Evolutionary conservation across 1,140 invertebrate genomes (phyloP), one percentile per base, ranked within the genome.

Genomic region (Drosophila repleta): DNA sequence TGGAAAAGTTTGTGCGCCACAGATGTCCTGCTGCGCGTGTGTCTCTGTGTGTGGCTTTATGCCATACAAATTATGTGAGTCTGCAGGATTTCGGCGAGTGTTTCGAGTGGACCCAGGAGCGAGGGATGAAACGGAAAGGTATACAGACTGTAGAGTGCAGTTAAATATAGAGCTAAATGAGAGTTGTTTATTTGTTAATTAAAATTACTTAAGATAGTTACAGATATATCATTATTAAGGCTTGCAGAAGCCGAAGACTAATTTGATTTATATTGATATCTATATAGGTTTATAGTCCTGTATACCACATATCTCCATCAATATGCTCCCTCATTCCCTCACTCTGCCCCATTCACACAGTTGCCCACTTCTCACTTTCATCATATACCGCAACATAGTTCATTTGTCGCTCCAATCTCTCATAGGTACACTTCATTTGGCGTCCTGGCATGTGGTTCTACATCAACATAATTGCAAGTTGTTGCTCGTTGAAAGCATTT

Each of bases 21-120:
- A 82, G 66, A 88, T 85, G 82, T 87, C 82, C 82, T 85, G 83
- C 82, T 85, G 82, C 11, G 21, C 64, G 81, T 35, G 60, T 65
- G 41, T 13, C 10, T 68, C 82, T 37, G 60, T 62, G 32, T 62
- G 63, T 58, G 53, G 72, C 66, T 67, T 77, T 81, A 70, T 81
- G 78, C 82, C 77, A 82, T 81, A 82, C 81, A 85, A 87, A 87
- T 85, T 74, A 62, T 51, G 35, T 51, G 37, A 55, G 69, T 52
- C 53, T 41, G 39, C 39, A 48, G 56, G 35, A 62, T 55, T 68
- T 62, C 15, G 41, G 41, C 43, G 39, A 41, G 55, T 21, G 39
- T 21, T 17, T 46, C 26, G 49, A 43, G 46, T 39, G 52, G 53
- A 3, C 6, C 10, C 13, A 48, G n/a, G 20, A 10, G 20, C 20